Percentiles rank a stretch among this genome's conserved stretches.
Conservation (phyloP, 2,797 vertebrate species). For the Coregonus sp. region DNA sequence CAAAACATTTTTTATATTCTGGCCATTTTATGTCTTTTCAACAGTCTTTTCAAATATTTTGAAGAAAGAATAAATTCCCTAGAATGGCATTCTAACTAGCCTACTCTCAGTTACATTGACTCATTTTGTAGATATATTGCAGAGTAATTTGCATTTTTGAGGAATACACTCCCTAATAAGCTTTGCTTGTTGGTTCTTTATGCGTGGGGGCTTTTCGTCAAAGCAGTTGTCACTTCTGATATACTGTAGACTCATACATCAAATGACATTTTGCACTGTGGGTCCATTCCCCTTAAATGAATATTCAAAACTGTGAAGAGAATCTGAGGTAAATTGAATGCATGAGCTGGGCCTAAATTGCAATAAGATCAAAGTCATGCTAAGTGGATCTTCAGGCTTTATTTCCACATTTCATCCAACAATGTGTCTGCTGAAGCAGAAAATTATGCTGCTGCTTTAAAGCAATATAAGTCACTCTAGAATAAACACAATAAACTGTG, state of each 20-base stretch:
- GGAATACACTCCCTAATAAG: slow-evolving; percentile 7
- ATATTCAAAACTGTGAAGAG: slow-evolving; percentile 72
- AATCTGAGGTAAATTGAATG: slow-evolving; percentile 72
- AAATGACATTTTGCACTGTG: slow-evolving; percentile 26
- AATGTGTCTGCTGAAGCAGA: slow-evolving; percentile 69
- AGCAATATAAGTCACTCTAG: slow-evolving; percentile 69
- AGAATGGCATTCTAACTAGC: background rate
- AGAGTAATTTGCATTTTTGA: slow-evolving; percentile 7
- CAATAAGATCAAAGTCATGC: slow-evolving; percentile 80
- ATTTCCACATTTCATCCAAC: slow-evolving; percentile 72
- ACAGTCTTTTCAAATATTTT: slow-evolving; percentile 1
- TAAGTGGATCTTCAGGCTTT: slow-evolving; percentile 79
- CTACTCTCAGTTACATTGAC: background rate
- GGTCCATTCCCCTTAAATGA: slow-evolving; percentile 59
- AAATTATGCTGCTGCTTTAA: slow-evolving; percentile 75
- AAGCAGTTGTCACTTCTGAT: slow-evolving; percentile 43
- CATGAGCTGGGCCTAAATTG: slow-evolving; percentile 64
- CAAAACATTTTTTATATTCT: background rate
- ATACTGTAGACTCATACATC: slow-evolving; percentile 40
- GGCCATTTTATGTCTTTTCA: background rate
- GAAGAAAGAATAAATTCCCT: background rate
- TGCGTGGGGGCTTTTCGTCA: slow-evolving; percentile 21
- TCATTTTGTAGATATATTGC: background rate
- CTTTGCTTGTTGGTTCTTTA: background rate
- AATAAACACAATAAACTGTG: slow-evolving; percentile 66